Percentiles rank a stretch among this genome's conserved stretches.
Evolutionary conservation across 1,140 invertebrate species (phyloP).

Genomic region (Formica exsecta): DNA sequence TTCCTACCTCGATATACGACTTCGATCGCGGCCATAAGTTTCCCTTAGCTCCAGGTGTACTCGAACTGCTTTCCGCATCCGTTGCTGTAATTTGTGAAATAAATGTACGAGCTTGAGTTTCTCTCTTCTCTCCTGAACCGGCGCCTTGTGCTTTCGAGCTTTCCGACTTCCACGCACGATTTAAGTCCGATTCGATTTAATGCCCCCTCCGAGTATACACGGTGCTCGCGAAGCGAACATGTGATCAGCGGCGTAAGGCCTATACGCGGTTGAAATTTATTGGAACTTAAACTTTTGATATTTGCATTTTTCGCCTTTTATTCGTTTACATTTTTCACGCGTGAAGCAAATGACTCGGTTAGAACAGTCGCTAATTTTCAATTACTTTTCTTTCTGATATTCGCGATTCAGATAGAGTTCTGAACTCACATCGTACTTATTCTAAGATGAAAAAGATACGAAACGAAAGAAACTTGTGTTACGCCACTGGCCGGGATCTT

Average conservation of each 20-base stretch:
- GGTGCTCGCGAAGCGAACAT: neutral
- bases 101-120: slow-evolving; percentile 70
- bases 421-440: neutral
- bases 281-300: neutral
- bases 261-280: neutral
- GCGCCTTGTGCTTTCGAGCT: slow-evolving; percentile 52
- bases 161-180: slow-evolving; percentile 48
- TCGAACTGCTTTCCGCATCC: slow-evolving; percentile 56
- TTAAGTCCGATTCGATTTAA: slow-evolving; percentile 59
- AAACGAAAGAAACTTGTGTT: neutral
- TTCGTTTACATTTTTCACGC: neutral
- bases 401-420: neutral
- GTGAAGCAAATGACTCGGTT: neutral
- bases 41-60: slow-evolving; percentile 67
- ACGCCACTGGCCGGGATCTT: neutral
- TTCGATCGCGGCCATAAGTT: slow-evolving; percentile 70
- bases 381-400: neutral
- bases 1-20: slow-evolving; percentile 69
- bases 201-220: slow-evolving; percentile 3
- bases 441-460: neutral
- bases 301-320: neutral
- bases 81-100: slow-evolving; percentile 70
- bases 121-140: slow-evolving; percentile 23
- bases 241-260: neutral
- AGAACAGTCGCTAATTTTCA: neutral